Base-by-base conservation (phyloP, 1,140 invertebrate genomes). In the Cyphomyrmex costatus region DNA sequence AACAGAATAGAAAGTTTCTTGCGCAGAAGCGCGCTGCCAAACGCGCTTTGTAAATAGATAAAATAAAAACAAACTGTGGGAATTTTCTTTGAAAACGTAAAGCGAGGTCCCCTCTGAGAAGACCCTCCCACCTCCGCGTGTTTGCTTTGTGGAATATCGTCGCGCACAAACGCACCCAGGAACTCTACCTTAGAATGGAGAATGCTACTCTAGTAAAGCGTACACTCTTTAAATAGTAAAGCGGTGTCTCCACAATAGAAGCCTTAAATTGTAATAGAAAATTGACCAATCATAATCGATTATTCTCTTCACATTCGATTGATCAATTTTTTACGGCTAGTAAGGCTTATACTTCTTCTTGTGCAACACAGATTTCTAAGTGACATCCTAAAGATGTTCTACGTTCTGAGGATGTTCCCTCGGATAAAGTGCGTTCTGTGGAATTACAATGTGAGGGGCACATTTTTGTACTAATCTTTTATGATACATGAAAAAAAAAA, bases 41-140 rank as follows among this genome's bases (percentile, higher is more conserved):
- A 80, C 63, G 3, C 8, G 63, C 46, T 19, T 80, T 10, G 21
- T 80, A 65, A 70, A 80, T 80, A 46, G 6, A n/a, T 70, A 80
- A 80, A 42, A 42, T 42, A 42, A 71, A 80, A 49, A 56, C 5
- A n/a, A 14, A 14, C 30, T 10, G n/a, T n/a, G 77, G 42, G 78
- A 71, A 80, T 80, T 80, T 80, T 70, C 78, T 80, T 42, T 80
- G 65, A 80, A 27, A 80, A 56, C 10, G 14, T 68, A 80, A 80
- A 80, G 78, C 27, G 4, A 27, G n/a, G 2, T 56, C 16, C 42
- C 19, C 16, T 68, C 46, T 36, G 19, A 51, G 21, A n/a, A 70
- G 65, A 42, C 16, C 14, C 46, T 5, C 30, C 30, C 63, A 56
- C 8, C 66, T 42, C 16, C 24, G 49, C 49, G 5, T 70, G 3